A percentile compares a stretch with the other conserved stretches of the same genome.
phyloP scores from a whole-genome alignment of 2,797 vertebrate genomes.

The Fistularia commersonii region DNA sequence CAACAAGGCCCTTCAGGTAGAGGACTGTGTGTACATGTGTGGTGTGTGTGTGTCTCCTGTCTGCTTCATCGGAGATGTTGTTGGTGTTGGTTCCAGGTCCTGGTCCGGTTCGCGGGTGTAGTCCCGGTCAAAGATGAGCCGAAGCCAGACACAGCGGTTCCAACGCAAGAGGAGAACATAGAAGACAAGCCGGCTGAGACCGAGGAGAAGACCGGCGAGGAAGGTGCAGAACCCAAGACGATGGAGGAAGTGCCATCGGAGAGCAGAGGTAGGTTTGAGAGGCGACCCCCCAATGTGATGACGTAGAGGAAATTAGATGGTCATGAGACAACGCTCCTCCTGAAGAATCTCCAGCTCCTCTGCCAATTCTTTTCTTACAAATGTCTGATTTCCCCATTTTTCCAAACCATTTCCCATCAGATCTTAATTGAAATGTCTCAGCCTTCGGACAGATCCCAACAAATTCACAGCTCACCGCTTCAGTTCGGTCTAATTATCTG shows the following conservation, averaged over 20 bases:
- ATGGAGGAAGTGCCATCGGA: slow-evolving; percentile 4
- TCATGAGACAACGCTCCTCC: no score
- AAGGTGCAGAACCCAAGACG: background rate
- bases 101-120: slow-evolving; percentile 86
- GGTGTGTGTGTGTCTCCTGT: no score
- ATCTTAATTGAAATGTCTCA: no score
- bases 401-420: no score
- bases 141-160: slow-evolving; percentile 20
- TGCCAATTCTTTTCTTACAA: no score
- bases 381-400: no score
- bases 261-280: slow-evolving; percentile 12
- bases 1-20: slow-evolving; percentile 85
- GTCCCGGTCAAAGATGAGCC: slow-evolving; percentile 69
- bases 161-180: slow-evolving; percentile 33
- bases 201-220: slow-evolving; percentile 5
- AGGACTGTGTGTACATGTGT: background rate
- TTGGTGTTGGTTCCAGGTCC: slow-evolving; percentile 72
- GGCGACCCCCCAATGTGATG: background rate
- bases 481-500: no score
- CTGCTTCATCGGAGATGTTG: no score
- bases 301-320: background rate
- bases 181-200: background rate
- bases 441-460: no score
- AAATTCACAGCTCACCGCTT: no score
- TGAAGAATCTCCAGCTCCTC: no score